Base-by-base conservation (phyloP, 1,140 invertebrate species). In the Drosophila paulistorum region DNA sequence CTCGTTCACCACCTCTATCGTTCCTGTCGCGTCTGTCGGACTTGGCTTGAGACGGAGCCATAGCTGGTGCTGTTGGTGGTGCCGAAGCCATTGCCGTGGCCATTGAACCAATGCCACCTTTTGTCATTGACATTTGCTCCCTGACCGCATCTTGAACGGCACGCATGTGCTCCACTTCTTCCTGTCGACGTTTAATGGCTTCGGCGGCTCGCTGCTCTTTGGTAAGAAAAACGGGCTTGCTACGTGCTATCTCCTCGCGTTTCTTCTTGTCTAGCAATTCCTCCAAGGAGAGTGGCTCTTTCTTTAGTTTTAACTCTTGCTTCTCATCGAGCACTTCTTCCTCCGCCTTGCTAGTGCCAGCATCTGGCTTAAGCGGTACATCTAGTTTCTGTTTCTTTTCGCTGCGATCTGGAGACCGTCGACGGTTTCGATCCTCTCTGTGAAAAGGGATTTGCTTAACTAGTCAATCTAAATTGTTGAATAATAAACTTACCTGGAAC, bases 221-320 rank as follows among this genome's bases (percentile, higher is more conserved):
- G 0, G 97, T 98, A 23, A 99, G 93, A 93, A 99, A 99, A 58
- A 99, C 98, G 0, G 99, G 99, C 93, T 98, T 98, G 66, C 96
- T 96, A 48, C 96, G 95, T 23, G 97, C 97, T 79, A 96, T 96
- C 93, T 99, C 98, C 92, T 99, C 98, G 3, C 97, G 97, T 92
- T 99, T 98, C 89, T 99, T 99, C 91, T 99, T 99, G 0, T 97
- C 96, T 17, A 99, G 92, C 37, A 99, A 91, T 92, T 99, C 98
- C 92, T 99, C 99, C 20, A 99, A 93, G 48, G 98, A 99, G 4
- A 99, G 93, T 0, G 99, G 99, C 91, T 98, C 98, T 68, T 95
- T 96, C 92, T 97, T 91, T 0, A 70, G 1, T 60, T 85, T 84
- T 0, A n/a, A 10, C n/a, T 62, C 51, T 1, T 72, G 23, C 5